These are phyloP conservation scores for Laticauda laticaudata DNA, from an alignment of 2,113 vertebrate genomes.

Conservation along the genomic window DNA sequence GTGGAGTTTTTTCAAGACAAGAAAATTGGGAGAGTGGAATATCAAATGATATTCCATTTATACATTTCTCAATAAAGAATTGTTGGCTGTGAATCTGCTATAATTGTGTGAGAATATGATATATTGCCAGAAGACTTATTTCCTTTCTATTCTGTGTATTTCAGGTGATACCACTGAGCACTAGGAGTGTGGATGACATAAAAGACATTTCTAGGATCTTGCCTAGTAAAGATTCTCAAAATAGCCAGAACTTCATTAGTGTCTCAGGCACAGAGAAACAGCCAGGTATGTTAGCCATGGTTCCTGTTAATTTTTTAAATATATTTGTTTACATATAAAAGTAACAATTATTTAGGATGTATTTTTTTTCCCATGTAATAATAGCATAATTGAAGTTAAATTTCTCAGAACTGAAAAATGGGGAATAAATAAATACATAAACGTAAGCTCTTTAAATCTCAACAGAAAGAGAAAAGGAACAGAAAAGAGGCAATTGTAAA, in stretches of 20 bases:
- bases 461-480: neutral
- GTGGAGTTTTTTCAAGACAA: neutral
- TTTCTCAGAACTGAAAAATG: neutral
- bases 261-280: constrained; percentile 65
- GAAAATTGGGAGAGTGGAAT: neutral
- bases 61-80: neutral
- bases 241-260: constrained; percentile 66
- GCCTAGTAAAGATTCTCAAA: constrained; percentile 67
- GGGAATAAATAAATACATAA: neutral
- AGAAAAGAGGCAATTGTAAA: neutral
- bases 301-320: neutral
- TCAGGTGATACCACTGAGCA: constrained; percentile 75
- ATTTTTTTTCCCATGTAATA: neutral
- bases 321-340: neutral
- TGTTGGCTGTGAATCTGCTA: neutral
- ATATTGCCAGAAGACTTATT: neutral
- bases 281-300: constrained; percentile 63
- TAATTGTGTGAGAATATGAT: neutral
- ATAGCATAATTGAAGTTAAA: neutral
- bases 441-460: neutral
- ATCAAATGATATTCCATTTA: neutral
- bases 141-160: constrained; percentile 17
- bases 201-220: constrained; percentile 66
- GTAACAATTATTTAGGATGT: constrained; percentile 2
- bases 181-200: constrained; percentile 67